Evolutionary conservation across 1,140 invertebrate species (phyloP).

Genomic region (Drosophila mayri): DNA sequence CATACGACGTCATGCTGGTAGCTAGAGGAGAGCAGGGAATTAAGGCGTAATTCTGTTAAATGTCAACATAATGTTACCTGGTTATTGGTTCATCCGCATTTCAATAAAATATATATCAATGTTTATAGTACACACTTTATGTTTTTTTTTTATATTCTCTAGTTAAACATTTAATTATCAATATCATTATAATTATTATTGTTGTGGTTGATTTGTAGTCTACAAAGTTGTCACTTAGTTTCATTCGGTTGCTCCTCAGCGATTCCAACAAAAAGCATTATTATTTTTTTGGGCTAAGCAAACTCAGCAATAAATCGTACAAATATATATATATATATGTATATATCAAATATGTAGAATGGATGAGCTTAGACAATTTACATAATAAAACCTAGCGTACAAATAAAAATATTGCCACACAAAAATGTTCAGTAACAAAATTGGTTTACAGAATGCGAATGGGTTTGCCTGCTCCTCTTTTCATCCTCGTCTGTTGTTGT

Average conservation of each 20-base stretch:
- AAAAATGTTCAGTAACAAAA: constrained; percentile 34
- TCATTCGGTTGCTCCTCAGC: constrained; percentile 39
- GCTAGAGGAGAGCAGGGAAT: constrained; percentile 19
- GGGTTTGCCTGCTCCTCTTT: constrained; percentile 13
- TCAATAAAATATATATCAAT: constrained; percentile 3
- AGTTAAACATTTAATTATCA: constrained; percentile 64
- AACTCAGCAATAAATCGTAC: constrained; percentile 56
- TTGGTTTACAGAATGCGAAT: constrained; percentile 32
- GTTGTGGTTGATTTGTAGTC: constrained; percentile 65
- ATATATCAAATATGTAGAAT: constrained; percentile 38
- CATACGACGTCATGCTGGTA: constrained; percentile 88
- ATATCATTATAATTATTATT: constrained; percentile 77
- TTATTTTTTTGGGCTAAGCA: constrained; percentile 31
- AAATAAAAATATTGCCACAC: constrained; percentile 48
- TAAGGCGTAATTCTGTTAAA: not conserved
- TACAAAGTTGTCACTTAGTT: constrained; percentile 70
- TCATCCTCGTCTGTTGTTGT: constrained; percentile 7
- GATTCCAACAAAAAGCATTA: constrained; percentile 70
- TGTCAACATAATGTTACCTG: not conserved
- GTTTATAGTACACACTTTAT: too few species aligned
- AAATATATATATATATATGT: constrained; percentile 31
- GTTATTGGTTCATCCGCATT: not conserved
- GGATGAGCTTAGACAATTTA: constrained; percentile 47
- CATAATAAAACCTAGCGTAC: constrained; percentile 39
- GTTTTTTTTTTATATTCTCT: constrained; percentile 58